Evolutionary conservation across 2,888 invertebrate species (phyloP), one percentile per base, ranked within the genome.

Genomic region (Pecten maximus): DNA sequence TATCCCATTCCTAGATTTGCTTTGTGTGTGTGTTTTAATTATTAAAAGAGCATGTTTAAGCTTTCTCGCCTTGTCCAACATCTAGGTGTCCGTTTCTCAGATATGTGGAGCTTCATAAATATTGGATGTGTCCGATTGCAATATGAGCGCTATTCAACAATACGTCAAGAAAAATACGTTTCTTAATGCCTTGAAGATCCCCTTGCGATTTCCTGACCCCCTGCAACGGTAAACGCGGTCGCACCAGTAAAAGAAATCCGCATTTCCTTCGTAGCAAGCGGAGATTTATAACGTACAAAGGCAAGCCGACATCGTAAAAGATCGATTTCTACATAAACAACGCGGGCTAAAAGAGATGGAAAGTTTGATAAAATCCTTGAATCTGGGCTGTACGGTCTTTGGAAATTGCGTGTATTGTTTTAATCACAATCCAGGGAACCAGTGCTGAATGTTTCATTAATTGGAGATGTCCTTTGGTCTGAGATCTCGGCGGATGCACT

Each of bases 281-380:
- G 28, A 35, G 74, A 74, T 74, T 74, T 74, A 74, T 74, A 74
- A 74, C 74, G 74, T 35, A 74, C 74, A 74, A 74, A 74, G 74
- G 35, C 74, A 10, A 74, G 35, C 74, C 74, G 35, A 74, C 35
- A 74, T 74, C 74, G 74, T 74, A 74, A 74, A 74, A 10, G 74
- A 74, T 74, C 74, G 74, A 74, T 74, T 74, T 74, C 35, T 35
- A 74, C 74, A 74, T 74, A 28, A 74, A 74, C 74, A 74, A 28
- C 35, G 74, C 74, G 74, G 74, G 35, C 74, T 74, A 74, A 74
- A 74, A 74, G 74, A 74, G 74, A 74, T 74, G 74, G 74, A 74
- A 74, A 74, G 74, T 74, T 74, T 74, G 74, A 74, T 74, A 74
- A 74, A 74, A 74, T 74, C 74, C 74, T 23, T 6, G 74, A 74